Evolutionary conservation across 2,113 vertebrate species (phyloP), one percentile per base, ranked within the genome.

Genomic region (Manacus vitellinus): DNA sequence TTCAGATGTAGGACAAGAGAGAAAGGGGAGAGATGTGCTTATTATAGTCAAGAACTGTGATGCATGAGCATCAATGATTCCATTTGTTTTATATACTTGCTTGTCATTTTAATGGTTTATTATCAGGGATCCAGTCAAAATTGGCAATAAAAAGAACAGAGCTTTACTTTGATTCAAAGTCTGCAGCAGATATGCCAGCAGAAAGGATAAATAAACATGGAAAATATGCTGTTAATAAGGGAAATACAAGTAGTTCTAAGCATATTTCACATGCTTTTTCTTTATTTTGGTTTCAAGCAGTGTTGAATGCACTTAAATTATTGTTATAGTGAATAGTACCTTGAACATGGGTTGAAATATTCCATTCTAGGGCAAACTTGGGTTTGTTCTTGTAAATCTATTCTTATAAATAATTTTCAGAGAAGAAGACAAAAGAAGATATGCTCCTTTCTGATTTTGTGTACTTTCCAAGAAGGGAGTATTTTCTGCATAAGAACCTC

Each of bases 81-180:
- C 78, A 95, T 93, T 95, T 94, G 83, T 95, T 97, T 97, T 96
- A 91, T 96, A 56, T 75, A 81, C 95, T 85, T 93, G 43, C 86
- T 92, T 96, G 95, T 96, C 92, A 90, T 80, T 93, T 94, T 96
- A 94, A 94, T 96, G 65, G 85, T 96, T 96, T 96, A 95, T 96
- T 97, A 96, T 93, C 94, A 93, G 76, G 79, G 61, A 95, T 92
- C 68, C 95, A 96, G 85, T 93, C 85, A 96, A 94, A 96, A 94
- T 56, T 91, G 72, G 94, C 94, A 95, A 95, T 95, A 95, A 97
- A 96, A 96, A 88, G 94, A 96, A 94, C 77, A 79, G 54, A 90
- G 56, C 61, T 96, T 93, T 93, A 81, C 88, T 90, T 93, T 95
- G 94, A 96, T 94, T 96, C 92, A 93, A 88, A 91, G 79, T 81